phyloP scores from a whole-genome alignment of 23 tunicate genomes.

The Trididemnum clinides region DNA sequence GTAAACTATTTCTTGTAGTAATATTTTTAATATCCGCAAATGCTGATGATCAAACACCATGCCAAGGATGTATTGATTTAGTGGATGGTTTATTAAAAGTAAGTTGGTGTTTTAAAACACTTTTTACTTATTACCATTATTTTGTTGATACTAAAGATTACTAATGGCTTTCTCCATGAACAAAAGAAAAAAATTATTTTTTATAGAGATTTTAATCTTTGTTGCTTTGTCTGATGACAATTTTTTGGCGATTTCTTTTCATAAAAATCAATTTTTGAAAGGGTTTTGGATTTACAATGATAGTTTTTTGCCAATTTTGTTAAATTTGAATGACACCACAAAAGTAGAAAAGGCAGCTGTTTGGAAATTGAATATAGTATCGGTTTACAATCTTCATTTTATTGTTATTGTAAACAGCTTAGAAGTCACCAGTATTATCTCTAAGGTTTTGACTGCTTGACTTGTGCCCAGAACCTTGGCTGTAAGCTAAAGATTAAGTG shows the following conservation, averaged over 20 bases:
- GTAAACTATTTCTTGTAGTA: background rate
- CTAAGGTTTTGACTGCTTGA: background rate
- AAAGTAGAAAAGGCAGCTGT: background rate
- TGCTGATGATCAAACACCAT: constrained; percentile 43
- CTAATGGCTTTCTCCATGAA: too few species aligned
- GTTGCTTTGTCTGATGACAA: too few species aligned
- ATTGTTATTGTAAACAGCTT: background rate
- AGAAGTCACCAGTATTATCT: background rate
- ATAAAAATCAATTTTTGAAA: background rate
- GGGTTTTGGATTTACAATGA: background rate
- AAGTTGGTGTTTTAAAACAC: too few species aligned
- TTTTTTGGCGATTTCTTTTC: too few species aligned
- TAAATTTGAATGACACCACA: background rate
- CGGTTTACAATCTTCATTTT: background rate
- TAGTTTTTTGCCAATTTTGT: too few species aligned
- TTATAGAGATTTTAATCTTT: too few species aligned
- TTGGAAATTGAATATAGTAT: background rate
- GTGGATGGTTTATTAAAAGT: constrained; percentile 81
- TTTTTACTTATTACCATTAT: too few species aligned
- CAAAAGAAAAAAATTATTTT: too few species aligned
- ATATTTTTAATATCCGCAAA: background rate
- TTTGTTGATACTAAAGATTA: too few species aligned
- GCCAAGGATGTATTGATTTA: constrained; percentile 73
- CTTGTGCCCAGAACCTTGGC: too few species aligned
- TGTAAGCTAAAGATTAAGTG: too few species aligned